Conservation (phyloP, 2,797 vertebrate genomes). For the Notolabrus celidotus region DNA sequence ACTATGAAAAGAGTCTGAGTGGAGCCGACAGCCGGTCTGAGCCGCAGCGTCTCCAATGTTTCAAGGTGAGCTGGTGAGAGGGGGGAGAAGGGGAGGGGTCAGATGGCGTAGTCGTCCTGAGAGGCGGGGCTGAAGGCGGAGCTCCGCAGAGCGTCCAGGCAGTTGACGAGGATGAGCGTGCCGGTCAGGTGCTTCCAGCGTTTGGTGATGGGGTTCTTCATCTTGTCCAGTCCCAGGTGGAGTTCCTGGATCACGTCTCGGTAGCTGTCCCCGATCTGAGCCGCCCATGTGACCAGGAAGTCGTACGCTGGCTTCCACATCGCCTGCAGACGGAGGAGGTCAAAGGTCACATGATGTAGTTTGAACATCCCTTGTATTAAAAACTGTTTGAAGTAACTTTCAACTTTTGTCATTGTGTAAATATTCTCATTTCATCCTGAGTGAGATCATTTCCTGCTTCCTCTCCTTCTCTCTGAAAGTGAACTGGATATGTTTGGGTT, state of each 20-base stretch:
- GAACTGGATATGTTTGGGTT: too few species aligned
- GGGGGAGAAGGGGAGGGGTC: slow-evolving; percentile 16
- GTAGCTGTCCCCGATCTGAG: slow-evolving; percentile 96
- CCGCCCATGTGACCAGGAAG: slow-evolving; percentile 96
- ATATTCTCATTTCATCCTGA: too few species aligned
- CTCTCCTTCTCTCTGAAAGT: too few species aligned
- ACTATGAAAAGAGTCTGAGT: slow-evolving; percentile 61
- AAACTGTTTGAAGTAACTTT: too few species aligned
- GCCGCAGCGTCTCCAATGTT: slow-evolving; percentile 13
- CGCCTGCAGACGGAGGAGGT: slow-evolving; percentile 79
- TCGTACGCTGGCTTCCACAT: slow-evolving; percentile 99
- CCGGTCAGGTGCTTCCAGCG: slow-evolving; percentile 98
- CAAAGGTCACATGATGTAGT: not conserved
- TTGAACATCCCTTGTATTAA: too few species aligned
- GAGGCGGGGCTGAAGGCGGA: slow-evolving; percentile 90
- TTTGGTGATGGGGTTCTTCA: slow-evolving; percentile 96
- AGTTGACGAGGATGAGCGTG: slow-evolving; percentile 95
- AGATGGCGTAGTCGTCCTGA: slow-evolving; percentile 92
- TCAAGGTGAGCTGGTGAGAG: not conserved
- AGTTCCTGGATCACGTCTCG: slow-evolving; percentile 97
- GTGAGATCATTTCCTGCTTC: too few species aligned
- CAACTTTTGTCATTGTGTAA: too few species aligned
- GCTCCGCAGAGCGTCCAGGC: slow-evolving; percentile 91
- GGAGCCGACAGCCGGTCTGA: slow-evolving; percentile 48
- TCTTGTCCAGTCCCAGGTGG: slow-evolving; percentile 94